Evolutionary conservation across 2,113 vertebrate genomes (phyloP).

Genomic region (Labeo catla): DNA sequence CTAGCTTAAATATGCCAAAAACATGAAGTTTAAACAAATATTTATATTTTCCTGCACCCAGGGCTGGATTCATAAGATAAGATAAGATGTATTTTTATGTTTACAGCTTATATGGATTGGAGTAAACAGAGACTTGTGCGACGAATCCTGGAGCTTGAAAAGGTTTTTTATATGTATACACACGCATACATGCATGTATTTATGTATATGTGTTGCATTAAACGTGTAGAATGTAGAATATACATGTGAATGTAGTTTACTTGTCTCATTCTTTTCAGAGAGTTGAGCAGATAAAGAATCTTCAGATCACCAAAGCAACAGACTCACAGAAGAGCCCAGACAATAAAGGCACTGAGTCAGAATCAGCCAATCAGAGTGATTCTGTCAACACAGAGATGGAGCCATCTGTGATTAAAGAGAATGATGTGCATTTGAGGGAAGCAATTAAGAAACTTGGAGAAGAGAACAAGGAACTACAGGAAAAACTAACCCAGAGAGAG

Average conservation of each 20-base stretch:
- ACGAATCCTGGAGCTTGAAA: constrained; percentile 82
- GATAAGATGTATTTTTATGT: not conserved
- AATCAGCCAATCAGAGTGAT: not conserved
- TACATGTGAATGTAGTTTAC: not conserved
- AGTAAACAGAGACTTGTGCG: constrained; percentile 87
- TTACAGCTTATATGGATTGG: constrained; percentile 84
- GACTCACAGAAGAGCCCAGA: constrained; percentile 58
- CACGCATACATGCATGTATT: not conserved
- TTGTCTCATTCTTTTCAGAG: constrained; percentile 61
- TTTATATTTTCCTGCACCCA: not conserved
- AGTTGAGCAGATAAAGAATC: constrained; percentile 61
- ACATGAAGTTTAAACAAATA: not conserved
- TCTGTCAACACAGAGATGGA: constrained; percentile 66
- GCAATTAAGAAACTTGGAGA: constrained; percentile 71
- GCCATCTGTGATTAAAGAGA: constrained; percentile 30
- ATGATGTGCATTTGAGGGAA: constrained; percentile 61
- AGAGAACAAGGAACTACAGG: constrained; percentile 75
- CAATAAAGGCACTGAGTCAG: constrained; percentile 36
- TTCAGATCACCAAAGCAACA: constrained; percentile 51
- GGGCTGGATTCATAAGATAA: not conserved
- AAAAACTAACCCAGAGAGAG: constrained; percentile 78
- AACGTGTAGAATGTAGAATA: not conserved
- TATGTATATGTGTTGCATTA: not conserved
- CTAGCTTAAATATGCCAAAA: not conserved
- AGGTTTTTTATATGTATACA: constrained; percentile 69